phyloP scores from a whole-genome alignment of 2,888 invertebrate species.

The Tetragonisca angustula region DNA sequence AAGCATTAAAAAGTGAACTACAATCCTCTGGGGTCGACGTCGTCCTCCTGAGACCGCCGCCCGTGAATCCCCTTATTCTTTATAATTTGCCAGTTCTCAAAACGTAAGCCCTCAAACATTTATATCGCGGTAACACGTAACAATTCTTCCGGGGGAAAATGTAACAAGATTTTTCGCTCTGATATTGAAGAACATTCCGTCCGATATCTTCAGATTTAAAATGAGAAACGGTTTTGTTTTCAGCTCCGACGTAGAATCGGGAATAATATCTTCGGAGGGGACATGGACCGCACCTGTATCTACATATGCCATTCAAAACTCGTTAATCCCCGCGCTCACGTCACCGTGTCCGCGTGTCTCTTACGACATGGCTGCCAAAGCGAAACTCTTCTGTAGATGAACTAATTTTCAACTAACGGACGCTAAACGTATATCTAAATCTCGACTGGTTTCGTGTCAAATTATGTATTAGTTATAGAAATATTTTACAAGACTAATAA shows the following conservation, averaged over 20 bases:
- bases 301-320: slow-evolving; percentile 74
- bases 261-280: slow-evolving; percentile 72
- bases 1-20: slow-evolving; percentile 89
- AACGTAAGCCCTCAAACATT: slow-evolving; percentile 71
- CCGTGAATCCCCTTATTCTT: slow-evolving; percentile 78
- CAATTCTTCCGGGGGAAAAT: too few relatives aligned
- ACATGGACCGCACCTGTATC: slow-evolving; percentile 80
- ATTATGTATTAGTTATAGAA: slow-evolving; percentile 19
- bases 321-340: slow-evolving; percentile 78
- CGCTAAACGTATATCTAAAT: neutral
- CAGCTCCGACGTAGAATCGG: slow-evolving; percentile 75
- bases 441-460: slow-evolving; percentile 5
- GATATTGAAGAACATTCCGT: neutral
- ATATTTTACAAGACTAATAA: slow-evolving; percentile 29
- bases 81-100: slow-evolving; percentile 78
- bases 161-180: neutral
- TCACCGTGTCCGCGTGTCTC: slow-evolving; percentile 74
- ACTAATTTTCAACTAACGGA: neutral
- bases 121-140: slow-evolving; percentile 3
- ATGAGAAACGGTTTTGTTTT: slow-evolving; percentile 29
- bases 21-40: slow-evolving; percentile 90
- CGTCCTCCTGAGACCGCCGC: slow-evolving; percentile 89
- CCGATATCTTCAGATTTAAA: neutral
- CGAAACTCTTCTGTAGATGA: slow-evolving; percentile 76
- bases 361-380: slow-evolving; percentile 76